phyloP scores from a whole-genome alignment of 2,888 invertebrate species.

The Mycogona germanica region DNA sequence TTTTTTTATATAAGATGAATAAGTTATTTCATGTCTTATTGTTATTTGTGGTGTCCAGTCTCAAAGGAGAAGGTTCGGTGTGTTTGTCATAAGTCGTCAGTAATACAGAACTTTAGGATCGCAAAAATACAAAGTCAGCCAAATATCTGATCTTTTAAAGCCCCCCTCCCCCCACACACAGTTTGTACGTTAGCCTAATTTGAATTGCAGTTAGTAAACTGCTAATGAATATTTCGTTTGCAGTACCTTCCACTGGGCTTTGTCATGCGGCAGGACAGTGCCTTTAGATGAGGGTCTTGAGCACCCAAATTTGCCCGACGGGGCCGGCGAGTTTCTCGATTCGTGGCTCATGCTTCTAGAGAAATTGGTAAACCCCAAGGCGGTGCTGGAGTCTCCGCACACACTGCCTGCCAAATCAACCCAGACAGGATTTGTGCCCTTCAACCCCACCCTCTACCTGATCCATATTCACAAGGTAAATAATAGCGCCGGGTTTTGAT shows the following conservation, averaged over 20 bases:
- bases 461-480: conserved; percentile 55
- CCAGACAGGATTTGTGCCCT: conserved; percentile 33
- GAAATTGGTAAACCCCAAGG: conserved; percentile 71
- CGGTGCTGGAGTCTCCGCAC: conserved; percentile 65
- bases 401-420: conserved; percentile 44
- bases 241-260: conserved; percentile 50
- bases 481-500: neutral
- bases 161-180: too few relatives aligned
- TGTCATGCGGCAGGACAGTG: conserved; percentile 36
- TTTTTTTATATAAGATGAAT: too few relatives aligned
- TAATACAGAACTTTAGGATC: too few relatives aligned
- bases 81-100: too few relatives aligned
- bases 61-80: too few relatives aligned
- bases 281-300: conserved; percentile 45
- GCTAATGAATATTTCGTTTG: conserved; percentile 18
- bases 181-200: too few relatives aligned
- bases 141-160: too few relatives aligned
- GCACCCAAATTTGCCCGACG: conserved; percentile 53
- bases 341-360: conserved; percentile 69
- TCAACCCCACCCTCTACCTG: conserved; percentile 55
- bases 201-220: too few relatives aligned
- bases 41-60: too few relatives aligned
- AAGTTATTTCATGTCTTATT: too few relatives aligned
- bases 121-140: too few relatives aligned
- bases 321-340: conserved; percentile 67